Base-by-base conservation (phyloP, 30 jellyfish, hydroid and myxozoan genomes). In the Hydractinia symbiolongicarpus region DNA sequence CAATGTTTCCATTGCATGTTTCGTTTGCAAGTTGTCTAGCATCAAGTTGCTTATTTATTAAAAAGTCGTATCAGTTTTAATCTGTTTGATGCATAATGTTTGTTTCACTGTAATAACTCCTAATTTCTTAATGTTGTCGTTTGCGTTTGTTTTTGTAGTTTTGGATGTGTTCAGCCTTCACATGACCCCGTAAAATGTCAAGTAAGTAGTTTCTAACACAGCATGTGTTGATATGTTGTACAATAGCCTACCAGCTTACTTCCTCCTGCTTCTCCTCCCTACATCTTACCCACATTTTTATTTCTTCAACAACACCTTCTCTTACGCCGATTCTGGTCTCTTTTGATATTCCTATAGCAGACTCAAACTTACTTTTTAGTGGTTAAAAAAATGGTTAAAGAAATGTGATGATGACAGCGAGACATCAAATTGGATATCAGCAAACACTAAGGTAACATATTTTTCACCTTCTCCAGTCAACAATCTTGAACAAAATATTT, bases 371-470 rank as follows among this genome's bases (percentile, higher is more conserved):
- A 19, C 56, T 49, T 66, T 62, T 40, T 82, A 93, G 98, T 93
- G 98, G 98, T 82, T 93, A 53, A 67, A 89, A 62, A 93, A 88
- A 60, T 93, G 98, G 98, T 82, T 83, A 52, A 93, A 93, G 80
- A 93, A 93, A 84, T 93, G 98, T 55, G 98, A 93, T 30, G 98
- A 93, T 55, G 98, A 93, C 60, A 93, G 98, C 58, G 98, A 93
- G 78, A 93, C 98, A 30, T 93, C 98, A 17, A 93, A 93, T 79
- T 93, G 98, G 98, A 93, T 93, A 73, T 84, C 95, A 6, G 98
- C 98, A 5, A 93, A 93, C 61, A 93, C 98, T 21, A 93, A 93
- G 84, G 98, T 93, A 79, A 13, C 44, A 30, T 30, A 5, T 51
- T 76, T 49, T 6, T 51, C 9, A 9, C 76, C 9, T 30, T 30